A percentile compares a stretch with the other conserved stretches of the same genome.
phyloP scores from a whole-genome alignment of 2,888 invertebrate genomes.

The Strigamia maritima region DNA sequence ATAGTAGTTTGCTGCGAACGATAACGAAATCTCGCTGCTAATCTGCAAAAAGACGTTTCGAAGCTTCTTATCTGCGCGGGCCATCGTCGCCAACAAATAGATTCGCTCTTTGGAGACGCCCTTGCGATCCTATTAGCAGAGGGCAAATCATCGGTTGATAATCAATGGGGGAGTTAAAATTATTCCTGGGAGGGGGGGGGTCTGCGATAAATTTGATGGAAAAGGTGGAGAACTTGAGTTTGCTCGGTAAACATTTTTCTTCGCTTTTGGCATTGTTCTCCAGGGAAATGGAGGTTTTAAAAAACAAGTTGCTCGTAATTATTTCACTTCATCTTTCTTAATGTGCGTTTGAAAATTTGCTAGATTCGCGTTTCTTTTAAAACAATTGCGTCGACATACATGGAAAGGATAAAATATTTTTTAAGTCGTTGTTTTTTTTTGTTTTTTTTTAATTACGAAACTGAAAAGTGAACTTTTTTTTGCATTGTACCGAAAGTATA shows the following conservation, averaged over 20 bases:
- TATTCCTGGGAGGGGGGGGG: too few species aligned
- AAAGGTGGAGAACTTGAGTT: background rate
- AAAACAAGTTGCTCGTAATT: background rate
- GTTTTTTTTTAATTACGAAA: too few species aligned
- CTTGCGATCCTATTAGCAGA: background rate
- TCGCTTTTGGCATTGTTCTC: background rate
- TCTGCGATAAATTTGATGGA: too few species aligned
- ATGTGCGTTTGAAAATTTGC: background rate
- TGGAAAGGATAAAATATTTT: too few species aligned
- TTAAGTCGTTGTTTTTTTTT: too few species aligned
- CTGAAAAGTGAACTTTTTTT: too few species aligned
- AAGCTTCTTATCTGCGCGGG: background rate
- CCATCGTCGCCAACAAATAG: background rate
- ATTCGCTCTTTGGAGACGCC: background rate
- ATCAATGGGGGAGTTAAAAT: background rate
- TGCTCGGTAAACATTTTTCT: background rate
- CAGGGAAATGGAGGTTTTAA: background rate
- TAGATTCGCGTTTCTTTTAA: background rate
- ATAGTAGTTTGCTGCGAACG: background rate
- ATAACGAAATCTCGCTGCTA: background rate
- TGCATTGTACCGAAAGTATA: too few species aligned
- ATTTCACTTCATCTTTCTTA: background rate
- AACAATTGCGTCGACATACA: background rate
- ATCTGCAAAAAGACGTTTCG: constrained; percentile 12
- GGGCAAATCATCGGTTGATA: background rate